Conservation (phyloP, 2,888 invertebrate species). For the Papilio protenor region DNA sequence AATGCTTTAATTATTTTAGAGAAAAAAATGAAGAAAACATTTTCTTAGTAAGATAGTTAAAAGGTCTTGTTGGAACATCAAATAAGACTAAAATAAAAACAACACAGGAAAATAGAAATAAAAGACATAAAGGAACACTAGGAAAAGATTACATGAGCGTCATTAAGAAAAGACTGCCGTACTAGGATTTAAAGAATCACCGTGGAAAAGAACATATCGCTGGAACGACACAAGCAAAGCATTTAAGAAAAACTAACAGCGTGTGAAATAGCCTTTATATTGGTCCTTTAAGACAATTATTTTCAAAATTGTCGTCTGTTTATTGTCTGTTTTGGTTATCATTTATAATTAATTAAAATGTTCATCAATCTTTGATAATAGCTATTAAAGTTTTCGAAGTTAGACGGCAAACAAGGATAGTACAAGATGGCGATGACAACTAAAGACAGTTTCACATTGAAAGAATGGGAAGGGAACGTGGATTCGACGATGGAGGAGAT, state of each 20-base stretch:
- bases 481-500: too few relatives aligned
- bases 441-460: not conserved
- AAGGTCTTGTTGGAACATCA: not conserved
- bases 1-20: not conserved
- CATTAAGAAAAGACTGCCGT: slow-evolving; percentile 4
- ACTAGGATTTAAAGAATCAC: slow-evolving; percentile 1
- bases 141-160: slow-evolving; percentile 9
- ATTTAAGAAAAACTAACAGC: not conserved
- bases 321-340: not conserved
- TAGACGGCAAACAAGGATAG: not conserved
- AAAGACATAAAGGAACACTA: not conserved
- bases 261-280: not conserved
- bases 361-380: not conserved
- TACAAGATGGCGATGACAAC: not conserved
- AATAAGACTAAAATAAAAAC: not conserved
- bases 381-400: not conserved
- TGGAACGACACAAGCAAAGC: slow-evolving; percentile 1
- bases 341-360: not conserved
- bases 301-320: not conserved
- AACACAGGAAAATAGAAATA: not conserved
- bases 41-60: not conserved
- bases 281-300: not conserved
- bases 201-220: slow-evolving; percentile 3
- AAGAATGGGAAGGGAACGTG: too few relatives aligned
- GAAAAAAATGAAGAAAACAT: not conserved